These are phyloP conservation scores for Antennarius striatus DNA, from an alignment of 2,113 vertebrate genomes.

Conservation along the genomic window DNA sequence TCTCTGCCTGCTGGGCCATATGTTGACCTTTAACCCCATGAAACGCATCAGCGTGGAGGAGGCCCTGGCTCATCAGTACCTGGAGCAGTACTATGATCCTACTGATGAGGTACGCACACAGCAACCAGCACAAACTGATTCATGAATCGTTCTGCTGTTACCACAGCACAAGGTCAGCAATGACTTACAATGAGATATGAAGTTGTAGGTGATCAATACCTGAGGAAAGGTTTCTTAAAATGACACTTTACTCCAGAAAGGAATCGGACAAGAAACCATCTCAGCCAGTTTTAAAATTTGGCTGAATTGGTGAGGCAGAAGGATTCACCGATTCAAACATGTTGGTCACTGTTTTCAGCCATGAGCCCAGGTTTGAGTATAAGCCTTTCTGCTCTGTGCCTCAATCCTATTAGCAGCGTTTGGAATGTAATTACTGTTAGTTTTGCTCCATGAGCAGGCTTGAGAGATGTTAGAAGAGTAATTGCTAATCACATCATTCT, in stretches of 20 bases:
- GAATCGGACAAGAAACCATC: too few relatives aligned
- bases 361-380: constrained; percentile 20
- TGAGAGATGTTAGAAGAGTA: constrained; percentile 13
- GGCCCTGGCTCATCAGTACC: constrained; percentile 87
- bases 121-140: neutral
- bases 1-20: constrained; percentile 87
- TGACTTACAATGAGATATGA: too few relatives aligned
- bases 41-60: constrained; percentile 91
- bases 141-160: neutral
- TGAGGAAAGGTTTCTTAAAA: too few relatives aligned
- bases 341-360: constrained; percentile 14
- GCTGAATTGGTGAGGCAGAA: neutral
- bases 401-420: constrained; percentile 41
- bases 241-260: too few relatives aligned
- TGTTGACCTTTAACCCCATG: constrained; percentile 92
- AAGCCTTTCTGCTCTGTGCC: constrained; percentile 10
- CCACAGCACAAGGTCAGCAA: too few relatives aligned
- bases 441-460: constrained; percentile 13
- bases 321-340: constrained; percentile 8
- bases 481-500: constrained; percentile 1
- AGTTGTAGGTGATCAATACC: too few relatives aligned
- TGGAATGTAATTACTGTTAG: constrained; percentile 26
- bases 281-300: neutral
- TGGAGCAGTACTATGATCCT: constrained; percentile 93
- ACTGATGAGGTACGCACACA: constrained; percentile 85